These are phyloP conservation scores for Ephestia elutella DNA, from an alignment of 1,140 invertebrate genomes.

Conservation along the genomic window DNA sequence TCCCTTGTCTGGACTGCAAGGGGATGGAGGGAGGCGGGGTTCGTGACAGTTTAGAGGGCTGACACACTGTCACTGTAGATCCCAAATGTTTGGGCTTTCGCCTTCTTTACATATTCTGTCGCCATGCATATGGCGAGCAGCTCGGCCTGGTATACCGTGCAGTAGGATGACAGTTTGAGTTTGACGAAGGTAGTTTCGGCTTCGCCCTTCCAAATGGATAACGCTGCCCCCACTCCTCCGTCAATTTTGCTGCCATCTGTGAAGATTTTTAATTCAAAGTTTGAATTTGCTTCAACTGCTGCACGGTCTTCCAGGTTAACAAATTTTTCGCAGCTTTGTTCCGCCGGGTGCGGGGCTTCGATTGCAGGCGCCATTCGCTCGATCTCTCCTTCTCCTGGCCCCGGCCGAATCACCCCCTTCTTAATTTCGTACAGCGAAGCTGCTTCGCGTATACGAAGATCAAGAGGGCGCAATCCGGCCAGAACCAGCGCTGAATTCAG, in stretches of 20 bases:
- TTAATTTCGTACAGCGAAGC: conserved; percentile 12
- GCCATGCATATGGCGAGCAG: conserved; percentile 17
- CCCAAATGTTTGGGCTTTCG: no score
- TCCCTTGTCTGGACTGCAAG: conserved; percentile 8
- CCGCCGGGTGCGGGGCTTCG: conserved; percentile 3
- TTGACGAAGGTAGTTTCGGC: conserved; percentile 11
- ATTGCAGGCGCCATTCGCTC: not conserved
- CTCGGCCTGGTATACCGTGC: conserved; percentile 25
- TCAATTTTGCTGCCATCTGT: conserved; percentile 25
- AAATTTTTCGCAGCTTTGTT: not conserved
- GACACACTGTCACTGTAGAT: no score
- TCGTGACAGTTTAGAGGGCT: not conserved
- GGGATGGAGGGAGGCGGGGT: conserved; percentile 12
- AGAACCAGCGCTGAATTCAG: conserved; percentile 15
- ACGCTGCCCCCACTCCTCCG: no score
- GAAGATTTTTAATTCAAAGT: conserved; percentile 7
- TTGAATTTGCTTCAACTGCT: not conserved
- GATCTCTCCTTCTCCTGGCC: conserved; percentile 4
- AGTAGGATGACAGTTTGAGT: conserved; percentile 14
- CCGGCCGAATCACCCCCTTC: not conserved
- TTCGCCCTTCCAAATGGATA: conserved; percentile 12
- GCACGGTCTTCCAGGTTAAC: not conserved
- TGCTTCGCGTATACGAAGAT: conserved; percentile 15
- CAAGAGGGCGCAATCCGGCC: conserved; percentile 16
- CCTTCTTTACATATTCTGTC: not conserved